Conservation (phyloP, 64 coral and sea anemone genomes). For the Pocillopora damicornis region DNA sequence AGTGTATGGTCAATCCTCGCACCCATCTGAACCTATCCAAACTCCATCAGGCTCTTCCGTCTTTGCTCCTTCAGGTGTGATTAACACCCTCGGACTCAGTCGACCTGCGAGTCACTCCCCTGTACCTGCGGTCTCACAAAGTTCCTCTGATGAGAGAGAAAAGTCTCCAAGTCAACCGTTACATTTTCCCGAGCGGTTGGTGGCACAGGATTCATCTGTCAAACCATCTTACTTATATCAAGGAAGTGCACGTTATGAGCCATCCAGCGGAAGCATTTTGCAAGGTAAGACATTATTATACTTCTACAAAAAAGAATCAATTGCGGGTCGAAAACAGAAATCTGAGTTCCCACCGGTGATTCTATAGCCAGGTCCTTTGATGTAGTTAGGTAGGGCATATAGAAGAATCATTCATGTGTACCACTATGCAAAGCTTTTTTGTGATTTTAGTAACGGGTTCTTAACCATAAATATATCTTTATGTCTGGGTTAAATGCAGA, state of each 20-base stretch:
- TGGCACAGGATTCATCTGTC: background rate
- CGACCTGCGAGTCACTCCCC: constrained; percentile 2
- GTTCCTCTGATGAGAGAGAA: background rate
- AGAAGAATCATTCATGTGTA: too few species aligned
- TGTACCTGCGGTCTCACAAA: constrained; percentile 1
- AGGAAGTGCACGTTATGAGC: background rate
- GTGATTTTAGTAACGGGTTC: too few species aligned
- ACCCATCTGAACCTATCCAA: background rate
- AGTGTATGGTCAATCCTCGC: background rate
- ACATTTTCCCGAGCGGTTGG: background rate
- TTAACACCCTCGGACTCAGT: background rate
- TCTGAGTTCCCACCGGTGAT: too few species aligned
- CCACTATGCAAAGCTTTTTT: too few species aligned
- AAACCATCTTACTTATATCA: background rate
- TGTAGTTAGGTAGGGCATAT: too few species aligned
- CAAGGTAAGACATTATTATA: background rate
- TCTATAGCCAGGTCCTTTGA: too few species aligned
- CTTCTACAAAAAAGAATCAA: too few species aligned
- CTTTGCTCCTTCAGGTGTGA: background rate
- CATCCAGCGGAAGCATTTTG: background rate
- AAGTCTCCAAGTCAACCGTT: constrained; percentile 1
- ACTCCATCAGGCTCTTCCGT: background rate
- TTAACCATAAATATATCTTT: too few species aligned
- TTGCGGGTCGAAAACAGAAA: too few species aligned
- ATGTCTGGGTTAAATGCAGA: too few species aligned